Evolutionary conservation across 2,888 invertebrate species (phyloP).

Genomic region (Pyrgus malvae): DNA sequence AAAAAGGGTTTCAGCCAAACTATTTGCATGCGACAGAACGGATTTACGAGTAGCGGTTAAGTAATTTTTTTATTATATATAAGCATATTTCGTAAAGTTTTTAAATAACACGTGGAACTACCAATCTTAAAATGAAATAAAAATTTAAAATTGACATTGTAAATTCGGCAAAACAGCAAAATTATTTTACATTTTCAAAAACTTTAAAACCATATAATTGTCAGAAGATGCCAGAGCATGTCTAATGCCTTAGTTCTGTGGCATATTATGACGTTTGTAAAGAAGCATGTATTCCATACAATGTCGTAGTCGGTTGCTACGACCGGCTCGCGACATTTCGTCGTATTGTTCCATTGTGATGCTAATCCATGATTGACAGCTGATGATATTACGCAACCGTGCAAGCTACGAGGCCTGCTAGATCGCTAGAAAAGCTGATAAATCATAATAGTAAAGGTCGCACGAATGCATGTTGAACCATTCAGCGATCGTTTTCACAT

Average conservation of each 20-base stretch:
- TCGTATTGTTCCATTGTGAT: constrained; percentile 67
- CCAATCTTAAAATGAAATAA: not conserved
- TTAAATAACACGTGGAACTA: not conserved
- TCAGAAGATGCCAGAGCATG: constrained; percentile 8
- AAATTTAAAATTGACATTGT: too few species aligned
- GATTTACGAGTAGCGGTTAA: not conserved
- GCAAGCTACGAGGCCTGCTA: constrained; percentile 8
- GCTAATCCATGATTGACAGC: constrained; percentile 71
- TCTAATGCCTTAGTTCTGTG: constrained; percentile 1
- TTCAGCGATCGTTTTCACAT: not conserved
- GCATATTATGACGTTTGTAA: constrained; percentile 17
- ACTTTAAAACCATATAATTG: not conserved
- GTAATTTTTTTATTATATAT: too few species aligned
- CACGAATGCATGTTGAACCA: not conserved
- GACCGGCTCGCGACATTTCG: constrained; percentile 37
- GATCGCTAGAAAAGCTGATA: constrained; percentile 22
- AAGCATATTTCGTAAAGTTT: too few species aligned
- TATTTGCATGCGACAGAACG: not conserved
- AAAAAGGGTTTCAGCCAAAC: too few species aligned
- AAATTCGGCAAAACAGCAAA: too few species aligned
- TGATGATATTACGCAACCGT: constrained; percentile 56
- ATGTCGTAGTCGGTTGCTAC: constrained; percentile 27
- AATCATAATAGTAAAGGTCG: constrained; percentile 14
- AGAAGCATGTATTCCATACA: constrained; percentile 4
- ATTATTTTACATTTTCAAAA: too few species aligned